Conservation (phyloP, 2,888 invertebrate species). For the Drosophila parthenogenetica region DNA sequence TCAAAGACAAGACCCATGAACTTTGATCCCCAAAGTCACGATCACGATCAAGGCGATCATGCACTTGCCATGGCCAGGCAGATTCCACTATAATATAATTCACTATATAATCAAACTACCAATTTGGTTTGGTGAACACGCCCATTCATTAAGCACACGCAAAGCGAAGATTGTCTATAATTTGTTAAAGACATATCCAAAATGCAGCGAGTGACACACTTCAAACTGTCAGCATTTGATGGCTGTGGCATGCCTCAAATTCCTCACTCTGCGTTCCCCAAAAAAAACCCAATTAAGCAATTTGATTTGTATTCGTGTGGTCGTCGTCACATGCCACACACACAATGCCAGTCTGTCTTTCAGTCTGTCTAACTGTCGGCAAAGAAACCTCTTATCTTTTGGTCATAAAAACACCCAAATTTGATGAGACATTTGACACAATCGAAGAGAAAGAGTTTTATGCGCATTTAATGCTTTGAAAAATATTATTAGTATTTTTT, state of each 20-base stretch:
- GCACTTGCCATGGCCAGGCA: slow-evolving; percentile 47
- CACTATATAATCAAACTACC: slow-evolving; percentile 27
- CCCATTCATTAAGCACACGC: slow-evolving; percentile 58
- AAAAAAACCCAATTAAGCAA: slow-evolving; percentile 73
- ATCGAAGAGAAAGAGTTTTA: slow-evolving; percentile 34
- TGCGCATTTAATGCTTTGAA: slow-evolving; percentile 26
- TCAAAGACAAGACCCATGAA: slow-evolving; percentile 29
- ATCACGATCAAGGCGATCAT: slow-evolving; percentile 17
- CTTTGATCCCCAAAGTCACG: slow-evolving; percentile 45
- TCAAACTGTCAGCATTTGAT: slow-evolving; percentile 72
- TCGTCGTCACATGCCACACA: slow-evolving; percentile 48
- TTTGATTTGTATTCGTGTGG: slow-evolving; percentile 61
- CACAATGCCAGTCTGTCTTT: slow-evolving; percentile 14
- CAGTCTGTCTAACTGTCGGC: slow-evolving; percentile 1
- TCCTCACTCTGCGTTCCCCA: slow-evolving; percentile 1
- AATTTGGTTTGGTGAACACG: slow-evolving; percentile 22
- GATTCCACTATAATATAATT: slow-evolving; percentile 8
- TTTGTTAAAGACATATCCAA: slow-evolving; percentile 60
- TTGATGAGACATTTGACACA: slow-evolving; percentile 56
- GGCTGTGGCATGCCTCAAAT: slow-evolving; percentile 40
- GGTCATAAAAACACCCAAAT: slow-evolving; percentile 45
- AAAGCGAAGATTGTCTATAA: slow-evolving; percentile 32
- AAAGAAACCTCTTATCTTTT: slow-evolving; percentile 51
- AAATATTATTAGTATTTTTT: slow-evolving; percentile 39
- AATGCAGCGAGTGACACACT: slow-evolving; percentile 66